Evolutionary conservation across 2,797 vertebrate genomes (phyloP).

Genomic region (Gorsachius magnificus): DNA sequence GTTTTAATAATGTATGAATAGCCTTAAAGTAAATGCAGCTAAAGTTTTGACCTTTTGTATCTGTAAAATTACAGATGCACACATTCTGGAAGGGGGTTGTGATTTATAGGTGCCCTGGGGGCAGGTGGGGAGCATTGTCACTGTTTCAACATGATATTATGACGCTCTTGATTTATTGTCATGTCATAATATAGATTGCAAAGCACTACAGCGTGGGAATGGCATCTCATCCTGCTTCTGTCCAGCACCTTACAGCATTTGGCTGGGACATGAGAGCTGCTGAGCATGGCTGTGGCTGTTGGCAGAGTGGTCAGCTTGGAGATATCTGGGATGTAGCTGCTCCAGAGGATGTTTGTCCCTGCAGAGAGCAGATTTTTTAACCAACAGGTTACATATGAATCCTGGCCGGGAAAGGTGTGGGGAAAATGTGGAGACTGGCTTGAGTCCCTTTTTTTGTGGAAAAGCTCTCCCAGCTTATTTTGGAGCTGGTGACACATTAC

Average conservation of each 20-base stretch:
- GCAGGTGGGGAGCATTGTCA: background rate
- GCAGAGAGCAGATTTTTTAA: background rate
- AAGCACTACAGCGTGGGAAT: background rate
- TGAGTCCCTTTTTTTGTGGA: background rate
- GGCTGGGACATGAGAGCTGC: accelerated
- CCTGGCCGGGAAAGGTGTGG: background rate
- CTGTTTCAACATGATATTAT: background rate
- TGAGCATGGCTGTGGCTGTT: background rate
- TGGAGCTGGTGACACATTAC: background rate
- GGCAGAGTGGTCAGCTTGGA: background rate
- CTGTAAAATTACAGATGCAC: background rate
- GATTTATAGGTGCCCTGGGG: background rate
- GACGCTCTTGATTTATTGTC: background rate
- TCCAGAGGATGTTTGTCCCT: background rate
- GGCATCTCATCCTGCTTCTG: background rate
- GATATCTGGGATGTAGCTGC: background rate
- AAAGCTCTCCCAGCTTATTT: background rate
- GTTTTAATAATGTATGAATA: constrained; percentile 24
- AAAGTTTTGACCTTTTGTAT: constrained; percentile 27
- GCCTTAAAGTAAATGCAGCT: constrained; percentile 13
- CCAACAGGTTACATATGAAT: accelerated
- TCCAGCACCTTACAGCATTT: background rate
- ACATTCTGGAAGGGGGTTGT: background rate
- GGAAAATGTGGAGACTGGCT: background rate
- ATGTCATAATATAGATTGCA: background rate